Conservation (phyloP, 1,140 invertebrate species). For the Medauroidea extradentata region DNA sequence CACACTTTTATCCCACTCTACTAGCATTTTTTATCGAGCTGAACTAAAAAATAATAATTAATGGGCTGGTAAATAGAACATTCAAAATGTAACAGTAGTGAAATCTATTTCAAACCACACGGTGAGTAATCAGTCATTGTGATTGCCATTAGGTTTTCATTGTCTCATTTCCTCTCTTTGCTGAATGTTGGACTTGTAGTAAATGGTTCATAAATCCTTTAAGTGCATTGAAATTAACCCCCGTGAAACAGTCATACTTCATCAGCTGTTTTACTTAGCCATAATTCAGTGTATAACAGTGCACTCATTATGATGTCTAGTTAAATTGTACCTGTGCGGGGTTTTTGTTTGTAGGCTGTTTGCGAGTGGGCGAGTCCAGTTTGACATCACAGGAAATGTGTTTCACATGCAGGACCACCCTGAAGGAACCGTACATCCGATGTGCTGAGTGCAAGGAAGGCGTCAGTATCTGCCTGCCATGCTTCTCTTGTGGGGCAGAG, state of each 20-base stretch:
- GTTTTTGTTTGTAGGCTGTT: not conserved
- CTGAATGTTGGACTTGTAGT: too few species aligned
- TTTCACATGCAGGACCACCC: not conserved
- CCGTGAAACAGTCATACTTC: not conserved
- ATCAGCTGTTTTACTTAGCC: not conserved
- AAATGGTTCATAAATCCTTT: too few species aligned
- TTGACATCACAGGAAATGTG: not conserved
- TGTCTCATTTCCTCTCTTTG: too few species aligned
- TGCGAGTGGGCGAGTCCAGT: not conserved
- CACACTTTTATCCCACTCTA: too few species aligned
- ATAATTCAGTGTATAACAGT: not conserved
- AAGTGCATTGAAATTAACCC: not conserved
- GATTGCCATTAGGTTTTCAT: too few species aligned
- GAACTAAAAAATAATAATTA: too few species aligned
- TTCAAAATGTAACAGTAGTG: too few species aligned
- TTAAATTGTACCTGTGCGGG: not conserved
- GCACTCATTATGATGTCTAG: not conserved
- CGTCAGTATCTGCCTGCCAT: slow-evolving; percentile 58
- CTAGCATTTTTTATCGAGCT: too few species aligned
- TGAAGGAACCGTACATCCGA: slow-evolving; percentile 58
- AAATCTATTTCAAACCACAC: too few species aligned
- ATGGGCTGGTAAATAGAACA: too few species aligned
- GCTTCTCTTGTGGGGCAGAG: slow-evolving; percentile 73
- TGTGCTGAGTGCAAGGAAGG: slow-evolving; percentile 61
- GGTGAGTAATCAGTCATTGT: too few species aligned